Evolutionary conservation across 2,797 vertebrate species (phyloP), one percentile per base, ranked within the genome.

Genomic region (Gorsachius magnificus): DNA sequence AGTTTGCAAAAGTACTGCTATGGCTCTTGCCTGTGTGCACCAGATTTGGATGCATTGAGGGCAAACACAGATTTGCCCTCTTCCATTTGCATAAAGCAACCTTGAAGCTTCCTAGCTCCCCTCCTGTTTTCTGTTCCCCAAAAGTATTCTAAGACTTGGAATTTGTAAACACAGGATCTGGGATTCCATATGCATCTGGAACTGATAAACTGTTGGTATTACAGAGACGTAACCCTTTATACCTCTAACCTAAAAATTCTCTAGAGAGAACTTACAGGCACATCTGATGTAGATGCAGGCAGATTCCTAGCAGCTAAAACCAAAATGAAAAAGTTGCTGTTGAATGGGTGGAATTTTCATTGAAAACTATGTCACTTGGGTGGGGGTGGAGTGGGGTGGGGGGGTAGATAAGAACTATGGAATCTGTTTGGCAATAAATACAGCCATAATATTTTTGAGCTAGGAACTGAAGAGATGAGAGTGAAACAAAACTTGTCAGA

Each of bases 101-200:
- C 36, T 16, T 85, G 78, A 94, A 50, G 2, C 41, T 94, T 94
- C 86, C 68, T 81, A 96, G 70, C 45, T 83, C 63, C 29, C 61
- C 61, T 91, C 38, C 81, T 89, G 77, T 66, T 90, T 66, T 94
- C 70, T 84, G 77, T 90, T 93, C 74, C 58, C 70, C 26, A 11
- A 43, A 95, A 84, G 64, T 75, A 82, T 80, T 94, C 81, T 89
- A 77, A 60, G 92, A 95, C 68, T 95, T 68, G 78, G 89, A 94
- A 95, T 95, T 87, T 94, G 92, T 95, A 95, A 95, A 95, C 94
- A 94, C 29, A 63, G 50, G 57, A 63, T 93, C 93, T 84, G 50
- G 64, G 87, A 94, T 94, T 97, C 95, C 63, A 11, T 80, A 20
- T 96, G 53, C 96, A 95, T 94, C 92, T 97, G 93, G 95, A 94